Evolutionary conservation across 2,113 vertebrate genomes (phyloP).

Genomic region (Callithrix jacchus): DNA sequence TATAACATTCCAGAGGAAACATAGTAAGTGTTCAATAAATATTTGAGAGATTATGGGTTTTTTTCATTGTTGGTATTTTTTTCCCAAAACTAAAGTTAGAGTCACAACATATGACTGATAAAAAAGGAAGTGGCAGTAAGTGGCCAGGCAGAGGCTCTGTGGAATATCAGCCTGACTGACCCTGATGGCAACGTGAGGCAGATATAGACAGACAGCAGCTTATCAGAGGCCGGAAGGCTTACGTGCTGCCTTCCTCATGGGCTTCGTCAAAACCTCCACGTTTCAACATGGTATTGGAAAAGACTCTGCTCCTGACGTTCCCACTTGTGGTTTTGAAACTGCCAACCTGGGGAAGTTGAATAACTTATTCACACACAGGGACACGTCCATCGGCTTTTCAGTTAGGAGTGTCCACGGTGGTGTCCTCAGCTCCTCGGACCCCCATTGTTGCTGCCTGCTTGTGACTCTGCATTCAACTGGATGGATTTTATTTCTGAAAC

Average conservation of each 20-base stretch:
- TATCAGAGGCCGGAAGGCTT: background rate
- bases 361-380: accelerated
- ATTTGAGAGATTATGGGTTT: background rate
- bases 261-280: accelerated
- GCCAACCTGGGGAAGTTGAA: too few species aligned
- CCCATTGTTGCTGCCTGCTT: accelerated
- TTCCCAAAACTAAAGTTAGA: background rate
- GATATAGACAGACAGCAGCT: accelerated
- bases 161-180: accelerated
- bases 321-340: background rate
- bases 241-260: background rate
- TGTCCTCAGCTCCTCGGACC: accelerated
- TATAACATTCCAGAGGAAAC: background rate
- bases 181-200: accelerated
- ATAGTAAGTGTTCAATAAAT: background rate
- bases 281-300: accelerated
- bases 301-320: background rate
- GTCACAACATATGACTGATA: accelerated
- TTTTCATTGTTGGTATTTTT: background rate
- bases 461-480: background rate
- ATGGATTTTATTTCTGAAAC: background rate
- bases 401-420: accelerated
- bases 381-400: background rate
- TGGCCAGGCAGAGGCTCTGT: accelerated
- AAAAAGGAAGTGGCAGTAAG: background rate